phyloP scores from a whole-genome alignment of 1,140 invertebrate species.

The Hypsibius dujardini region DNA sequence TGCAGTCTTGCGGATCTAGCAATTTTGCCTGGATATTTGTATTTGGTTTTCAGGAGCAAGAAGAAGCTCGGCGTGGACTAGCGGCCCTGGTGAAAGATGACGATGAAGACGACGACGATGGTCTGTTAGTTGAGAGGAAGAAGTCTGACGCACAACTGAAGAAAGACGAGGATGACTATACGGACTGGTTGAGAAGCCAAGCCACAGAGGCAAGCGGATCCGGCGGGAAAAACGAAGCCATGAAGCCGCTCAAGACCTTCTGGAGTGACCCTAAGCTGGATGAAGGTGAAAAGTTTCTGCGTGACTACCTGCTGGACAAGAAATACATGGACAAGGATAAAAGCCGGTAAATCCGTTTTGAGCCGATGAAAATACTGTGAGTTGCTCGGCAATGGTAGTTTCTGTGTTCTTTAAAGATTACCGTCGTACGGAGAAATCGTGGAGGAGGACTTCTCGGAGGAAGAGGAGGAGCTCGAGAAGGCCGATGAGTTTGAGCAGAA shows the following conservation, averaged over 20 bases:
- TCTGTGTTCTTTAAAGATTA: conserved; percentile 29
- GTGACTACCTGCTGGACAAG: conserved; percentile 80
- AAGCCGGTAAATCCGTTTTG: neutral
- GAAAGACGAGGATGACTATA: conserved; percentile 51
- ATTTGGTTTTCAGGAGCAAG: conserved; percentile 26
- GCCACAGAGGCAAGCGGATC: conserved; percentile 38
- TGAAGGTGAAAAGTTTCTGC: conserved; percentile 64
- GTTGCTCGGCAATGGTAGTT: neutral
- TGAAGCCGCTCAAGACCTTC: conserved; percentile 54
- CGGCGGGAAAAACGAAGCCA: conserved; percentile 37
- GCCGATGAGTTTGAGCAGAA: conserved; percentile 83
- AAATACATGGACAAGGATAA: conserved; percentile 38
- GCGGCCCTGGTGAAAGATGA: conserved; percentile 22
- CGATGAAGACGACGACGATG: conserved; percentile 24
- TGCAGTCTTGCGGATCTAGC: too few species aligned
- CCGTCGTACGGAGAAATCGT: conserved; percentile 50
- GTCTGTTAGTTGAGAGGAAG: conserved; percentile 7
- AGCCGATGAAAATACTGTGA: neutral
- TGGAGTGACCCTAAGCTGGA: conserved; percentile 66
- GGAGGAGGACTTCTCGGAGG: conserved; percentile 48
- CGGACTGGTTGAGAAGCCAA: conserved; percentile 62
- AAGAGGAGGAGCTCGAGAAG: conserved; percentile 52
- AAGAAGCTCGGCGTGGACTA: conserved; percentile 24
- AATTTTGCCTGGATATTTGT: neutral
- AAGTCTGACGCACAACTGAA: conserved; percentile 27